Evolutionary conservation across 1,140 invertebrate genomes (phyloP).

Genomic region (Cydia fagiglandana): DNA sequence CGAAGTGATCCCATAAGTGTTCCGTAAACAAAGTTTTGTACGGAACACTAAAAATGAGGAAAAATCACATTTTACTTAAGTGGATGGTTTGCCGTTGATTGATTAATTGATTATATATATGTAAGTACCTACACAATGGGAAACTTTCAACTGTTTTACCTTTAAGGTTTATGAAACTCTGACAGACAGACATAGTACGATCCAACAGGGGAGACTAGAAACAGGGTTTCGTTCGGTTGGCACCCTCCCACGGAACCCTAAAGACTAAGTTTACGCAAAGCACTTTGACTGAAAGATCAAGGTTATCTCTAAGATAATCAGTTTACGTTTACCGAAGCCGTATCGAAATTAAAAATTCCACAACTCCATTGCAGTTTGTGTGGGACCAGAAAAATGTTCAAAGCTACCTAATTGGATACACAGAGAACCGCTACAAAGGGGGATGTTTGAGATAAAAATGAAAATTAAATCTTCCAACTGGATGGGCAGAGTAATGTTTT

Average conservation of each 20-base stretch:
- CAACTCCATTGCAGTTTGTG: slow-evolving; percentile 61
- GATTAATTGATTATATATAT: no score
- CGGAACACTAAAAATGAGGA: no score
- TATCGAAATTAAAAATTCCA: slow-evolving; percentile 76
- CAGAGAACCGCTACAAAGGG: slow-evolving; percentile 77
- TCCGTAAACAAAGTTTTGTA: no score
- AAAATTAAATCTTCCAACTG: slow-evolving; percentile 78
- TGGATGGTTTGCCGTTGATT: no score
- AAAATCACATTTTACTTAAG: no score
- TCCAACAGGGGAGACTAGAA: no score
- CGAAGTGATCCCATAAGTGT: no score
- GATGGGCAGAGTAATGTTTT: slow-evolving; percentile 77
- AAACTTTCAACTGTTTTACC: no score
- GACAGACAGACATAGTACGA: no score
- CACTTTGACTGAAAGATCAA: not conserved
- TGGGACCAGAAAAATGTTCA: slow-evolving; percentile 70
- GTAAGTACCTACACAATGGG: no score
- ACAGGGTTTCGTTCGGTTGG: no score
- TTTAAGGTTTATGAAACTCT: no score
- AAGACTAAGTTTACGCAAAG: slow-evolving; percentile 8
- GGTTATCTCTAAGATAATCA: slow-evolving; percentile 10
- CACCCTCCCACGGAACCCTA: not conserved
- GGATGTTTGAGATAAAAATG: slow-evolving; percentile 79
- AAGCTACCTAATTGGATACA: slow-evolving; percentile 78
- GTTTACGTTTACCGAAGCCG: slow-evolving; percentile 30